A percentile compares a stretch with the other conserved stretches of the same genome.
phyloP scores from a whole-genome alignment of 64 coral and sea anemone genomes.

The Orbicella faveolata region DNA sequence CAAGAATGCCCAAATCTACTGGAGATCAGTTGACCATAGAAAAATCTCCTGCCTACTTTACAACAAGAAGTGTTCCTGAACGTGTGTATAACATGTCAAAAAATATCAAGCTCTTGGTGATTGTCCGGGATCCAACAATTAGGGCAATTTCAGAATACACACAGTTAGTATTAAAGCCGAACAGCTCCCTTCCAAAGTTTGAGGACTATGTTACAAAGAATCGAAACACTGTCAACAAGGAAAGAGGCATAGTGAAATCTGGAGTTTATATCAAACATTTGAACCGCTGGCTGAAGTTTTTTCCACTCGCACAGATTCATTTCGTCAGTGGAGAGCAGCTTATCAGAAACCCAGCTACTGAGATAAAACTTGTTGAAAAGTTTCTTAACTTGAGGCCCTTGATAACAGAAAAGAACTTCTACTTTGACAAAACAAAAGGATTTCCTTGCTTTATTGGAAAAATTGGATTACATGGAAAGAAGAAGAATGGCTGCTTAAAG shows the following conservation, averaged over 20 bases:
- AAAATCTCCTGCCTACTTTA: slow-evolving; percentile 77
- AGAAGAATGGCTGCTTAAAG: slow-evolving; percentile 41
- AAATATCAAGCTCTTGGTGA: slow-evolving; percentile 64
- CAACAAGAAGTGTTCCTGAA: slow-evolving; percentile 40
- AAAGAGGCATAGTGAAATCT: slow-evolving; percentile 41
- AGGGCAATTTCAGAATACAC: slow-evolving; percentile 89
- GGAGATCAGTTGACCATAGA: slow-evolving; percentile 49
- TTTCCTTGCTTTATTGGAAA: slow-evolving; percentile 73
- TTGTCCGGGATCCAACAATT: slow-evolving; percentile 74
- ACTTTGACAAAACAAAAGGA: slow-evolving; percentile 69
- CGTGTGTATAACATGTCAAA: slow-evolving; percentile 59
- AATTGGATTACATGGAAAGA: neutral
- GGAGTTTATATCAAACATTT: slow-evolving; percentile 71
- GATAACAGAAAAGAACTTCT: slow-evolving; percentile 66
- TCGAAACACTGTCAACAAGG: neutral
- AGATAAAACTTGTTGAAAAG: slow-evolving; percentile 55
- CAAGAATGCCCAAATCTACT: slow-evolving; percentile 52
- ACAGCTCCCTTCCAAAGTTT: slow-evolving; percentile 29
- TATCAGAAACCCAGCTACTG: slow-evolving; percentile 50
- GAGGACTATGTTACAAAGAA: slow-evolving; percentile 50
- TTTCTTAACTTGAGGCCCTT: slow-evolving; percentile 56
- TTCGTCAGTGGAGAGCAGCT: slow-evolving; percentile 86
- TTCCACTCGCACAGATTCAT: slow-evolving; percentile 63
- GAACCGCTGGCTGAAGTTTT: slow-evolving; percentile 62
- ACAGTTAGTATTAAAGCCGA: slow-evolving; percentile 46